Percentiles rank a stretch among this genome's conserved stretches.
Conservation (phyloP, 1,140 invertebrate genomes). For the Lysiphlebus fabarum region DNA sequence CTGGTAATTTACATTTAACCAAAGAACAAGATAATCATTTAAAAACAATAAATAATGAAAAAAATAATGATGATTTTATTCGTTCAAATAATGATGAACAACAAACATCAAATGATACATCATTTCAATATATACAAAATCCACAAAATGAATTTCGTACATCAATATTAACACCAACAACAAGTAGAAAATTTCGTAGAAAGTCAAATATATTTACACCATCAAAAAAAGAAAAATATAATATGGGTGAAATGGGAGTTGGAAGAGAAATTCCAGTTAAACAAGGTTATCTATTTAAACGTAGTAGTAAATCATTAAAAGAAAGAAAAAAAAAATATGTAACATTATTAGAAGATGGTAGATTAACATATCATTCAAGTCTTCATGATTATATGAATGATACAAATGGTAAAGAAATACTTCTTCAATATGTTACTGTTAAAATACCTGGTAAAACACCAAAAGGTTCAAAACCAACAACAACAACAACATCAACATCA, state of each 20-base stretch:
- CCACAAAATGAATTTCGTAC: conserved; percentile 46
- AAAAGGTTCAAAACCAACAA: conserved; percentile 79
- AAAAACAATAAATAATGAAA: conserved; percentile 43
- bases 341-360: conserved; percentile 88
- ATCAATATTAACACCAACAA: conserved; percentile 48
- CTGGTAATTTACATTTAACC: conserved; percentile 42
- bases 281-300: conserved; percentile 95
- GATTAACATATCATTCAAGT: conserved; percentile 93
- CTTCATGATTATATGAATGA: conserved; percentile 98
- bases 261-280: conserved; percentile 94
- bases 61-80: conserved; percentile 44
- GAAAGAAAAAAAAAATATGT: conserved; percentile 99
- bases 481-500: too few species aligned
- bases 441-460: conserved; percentile 95
- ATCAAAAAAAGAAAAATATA: conserved; percentile 83
- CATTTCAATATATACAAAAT: conserved; percentile 47
- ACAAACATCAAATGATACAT: conserved; percentile 39
- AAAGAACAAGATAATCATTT: conserved; percentile 46
- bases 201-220: conserved; percentile 94
- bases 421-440: conserved; percentile 92
- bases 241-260: conserved; percentile 82
- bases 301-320: conserved; percentile 91
- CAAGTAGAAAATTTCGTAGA: conserved; percentile 75
- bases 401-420: conserved; percentile 94
- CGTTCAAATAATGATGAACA: conserved; percentile 41